Evolutionary conservation across 2,113 vertebrate genomes (phyloP), one percentile per base, ranked within the genome.

Genomic region (Cynoglossus semilaevis): DNA sequence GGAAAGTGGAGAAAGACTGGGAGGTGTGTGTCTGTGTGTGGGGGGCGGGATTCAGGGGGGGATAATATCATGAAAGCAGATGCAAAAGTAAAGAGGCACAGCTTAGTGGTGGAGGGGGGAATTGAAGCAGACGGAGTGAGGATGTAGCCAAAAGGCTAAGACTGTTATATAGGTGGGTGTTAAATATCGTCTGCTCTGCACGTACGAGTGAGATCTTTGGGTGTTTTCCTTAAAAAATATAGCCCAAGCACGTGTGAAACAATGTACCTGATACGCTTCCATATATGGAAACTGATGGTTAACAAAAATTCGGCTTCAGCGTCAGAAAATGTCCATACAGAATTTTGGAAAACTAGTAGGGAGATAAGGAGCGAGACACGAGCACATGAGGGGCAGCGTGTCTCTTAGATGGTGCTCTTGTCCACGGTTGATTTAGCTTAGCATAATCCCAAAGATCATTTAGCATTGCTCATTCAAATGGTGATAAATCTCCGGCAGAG

Each of bases 401-500:
- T 47, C 62, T 71, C 63, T 55, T 63, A 76, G 80, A 72, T 70
- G 70, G 61, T 69, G 63, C 55, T 74, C 76, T 83, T 80, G 84
- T 83, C 80, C 76, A 48, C 65, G 72, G 67, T 81, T 86, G 76
- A 88, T 77, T 80, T 81, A 81, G 82, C 48, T 85, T 77, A 82
- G 74, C 71, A 74, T 88, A 85, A 88, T 85, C 80, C 84, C 73
- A 66, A 60, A 88, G 77, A 87, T 83, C 84, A 83, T 86, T 88
- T 84, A 80, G 70, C 35, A 10, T 61, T 75, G 74, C 80, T 85
- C 78, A 86, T 86, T 88, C 76, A 82, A 77, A 81, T 63, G 68
- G 67, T 74, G 84, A 88, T 86, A 80, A 80, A 85, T 84, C 82
- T 80, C 55, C 62, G 69, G 67, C 70, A 71, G 68, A 83, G 79